Conservation (phyloP, 2,797 vertebrate genomes). For the Gallinago nigripennis region DNA sequence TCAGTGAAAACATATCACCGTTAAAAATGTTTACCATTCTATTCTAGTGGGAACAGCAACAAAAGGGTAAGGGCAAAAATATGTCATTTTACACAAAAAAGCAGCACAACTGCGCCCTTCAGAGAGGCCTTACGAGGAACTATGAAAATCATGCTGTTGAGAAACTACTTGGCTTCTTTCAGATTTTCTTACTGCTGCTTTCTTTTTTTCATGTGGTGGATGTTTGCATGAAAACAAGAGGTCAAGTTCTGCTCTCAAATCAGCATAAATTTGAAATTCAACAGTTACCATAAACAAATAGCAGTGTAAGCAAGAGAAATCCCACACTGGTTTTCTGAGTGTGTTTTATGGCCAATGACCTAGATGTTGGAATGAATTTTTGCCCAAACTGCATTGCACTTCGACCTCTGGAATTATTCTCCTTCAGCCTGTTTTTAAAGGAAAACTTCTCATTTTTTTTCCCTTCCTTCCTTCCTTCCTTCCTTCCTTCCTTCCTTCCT, state of each 20-base stretch:
- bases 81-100: background rate
- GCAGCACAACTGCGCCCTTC: background rate
- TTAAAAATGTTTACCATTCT: constrained; percentile 37
- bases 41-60: constrained; percentile 17
- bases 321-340: background rate
- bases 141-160: background rate
- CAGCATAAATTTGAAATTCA: constrained; percentile 58
- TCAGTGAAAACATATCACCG: background rate
- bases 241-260: constrained; percentile 37
- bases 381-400: background rate
- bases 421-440: background rate
- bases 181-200: constrained; percentile 4
- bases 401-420: background rate
- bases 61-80: constrained; percentile 13
- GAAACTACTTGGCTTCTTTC: constrained; percentile 13
- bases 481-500: rapidly evolving
- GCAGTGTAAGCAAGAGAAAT: constrained; percentile 39
- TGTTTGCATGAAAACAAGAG: constrained; percentile 42
- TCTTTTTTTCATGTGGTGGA: background rate
- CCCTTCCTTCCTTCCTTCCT: background rate
- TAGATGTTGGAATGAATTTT: constrained; percentile 20
- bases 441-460: rapidly evolving
- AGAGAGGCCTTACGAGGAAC: background rate
- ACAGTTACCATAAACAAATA: constrained; percentile 35
- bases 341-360: constrained; percentile 27